Evolutionary conservation across 2,888 invertebrate species (phyloP), one percentile per base, ranked within the genome.

Genomic region (Microplitis deprimator): DNA sequence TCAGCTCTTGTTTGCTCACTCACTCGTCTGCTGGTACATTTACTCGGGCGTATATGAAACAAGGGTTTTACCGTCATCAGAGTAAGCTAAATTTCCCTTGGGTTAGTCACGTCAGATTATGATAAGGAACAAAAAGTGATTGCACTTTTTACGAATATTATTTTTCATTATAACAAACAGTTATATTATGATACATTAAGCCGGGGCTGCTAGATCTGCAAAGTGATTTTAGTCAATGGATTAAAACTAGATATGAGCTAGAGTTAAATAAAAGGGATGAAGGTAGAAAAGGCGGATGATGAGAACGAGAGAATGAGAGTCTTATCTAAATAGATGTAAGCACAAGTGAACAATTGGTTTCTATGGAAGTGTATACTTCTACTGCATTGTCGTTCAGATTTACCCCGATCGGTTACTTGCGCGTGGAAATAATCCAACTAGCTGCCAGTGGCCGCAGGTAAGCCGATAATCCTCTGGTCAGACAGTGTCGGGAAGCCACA

Each of bases 391-490:
- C 67, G 77, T 68, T 72, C 74, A 79, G 50, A 73, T 73, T 79
- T 79, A 77, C 76, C 79, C 78, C 80, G 76, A 81, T 82, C 82
- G 74, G 79, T 76, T 79, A 81, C 78, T 81, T 79, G 79, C 80
- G 80, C 78, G 80, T 80, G 79, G 83, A 83, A 87, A 85, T 85
- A 85, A 85, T 85, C 83, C 82, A 79, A 81, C 79, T 79, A 78
- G 79, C 82, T 80, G 79, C 79, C 79, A 80, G 81, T 84, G 83
- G 82, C 79, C 79, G 75, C 65, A 65, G 82, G 79, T 88, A 88
- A 88, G 87, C 86, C 85, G 87, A 88, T 89, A 89, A 89, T 89
- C 89, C 87, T 81, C 83, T 86, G 87, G 89, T 88, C 88, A 88
- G 89, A 88, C 89, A 85, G 86, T 86, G 85, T 87, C 84, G 85